A percentile compares a stretch with the other conserved stretches of the same genome.
phyloP scores from a whole-genome alignment of 2,888 invertebrate species.

The Clusia tigrina region DNA sequence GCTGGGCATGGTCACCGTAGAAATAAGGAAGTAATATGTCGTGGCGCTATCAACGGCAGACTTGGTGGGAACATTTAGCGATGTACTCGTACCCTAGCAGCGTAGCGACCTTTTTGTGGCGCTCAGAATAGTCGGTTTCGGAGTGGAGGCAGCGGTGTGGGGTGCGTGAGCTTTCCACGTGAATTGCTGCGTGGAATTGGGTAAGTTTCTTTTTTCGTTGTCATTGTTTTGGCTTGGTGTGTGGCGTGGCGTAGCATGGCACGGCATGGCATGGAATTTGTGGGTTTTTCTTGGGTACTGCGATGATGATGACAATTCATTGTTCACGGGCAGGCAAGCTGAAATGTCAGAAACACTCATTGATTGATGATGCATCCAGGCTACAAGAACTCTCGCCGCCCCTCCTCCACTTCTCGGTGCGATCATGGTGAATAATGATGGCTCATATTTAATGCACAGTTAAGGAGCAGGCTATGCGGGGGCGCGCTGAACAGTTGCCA shows the following conservation, averaged over 20 bases:
- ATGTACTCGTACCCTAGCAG: no score
- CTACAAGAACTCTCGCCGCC: no score
- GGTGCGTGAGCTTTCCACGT: not conserved
- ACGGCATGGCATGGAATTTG: conserved; percentile 11
- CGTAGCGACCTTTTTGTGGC: not conserved
- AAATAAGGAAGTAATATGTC: conserved; percentile 60
- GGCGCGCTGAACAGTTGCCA: no score
- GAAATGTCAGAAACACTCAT: conserved; percentile 53
- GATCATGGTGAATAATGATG: conserved; percentile 34
- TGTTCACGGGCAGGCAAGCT: conserved; percentile 23
- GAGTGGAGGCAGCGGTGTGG: not conserved
- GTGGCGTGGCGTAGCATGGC: conserved; percentile 18
- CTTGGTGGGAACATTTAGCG: conserved; percentile 18
- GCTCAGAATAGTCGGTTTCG: no score
- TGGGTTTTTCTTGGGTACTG: conserved; percentile 27
- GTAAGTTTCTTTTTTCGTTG: conserved; percentile 4
- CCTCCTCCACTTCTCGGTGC: conserved; percentile 11
- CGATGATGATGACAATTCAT: conserved; percentile 22
- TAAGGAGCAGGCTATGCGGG: no score
- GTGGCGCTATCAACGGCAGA: conserved; percentile 52
- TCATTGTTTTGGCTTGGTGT: conserved; percentile 27
- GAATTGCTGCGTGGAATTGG: not conserved
- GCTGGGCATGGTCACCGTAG: conserved; percentile 42
- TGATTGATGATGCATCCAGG: conserved; percentile 49
- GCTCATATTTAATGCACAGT: conserved; percentile 42